These are phyloP conservation scores for Hestina assimilis DNA, from an alignment of 1,140 invertebrate species.

Conservation along the genomic window DNA sequence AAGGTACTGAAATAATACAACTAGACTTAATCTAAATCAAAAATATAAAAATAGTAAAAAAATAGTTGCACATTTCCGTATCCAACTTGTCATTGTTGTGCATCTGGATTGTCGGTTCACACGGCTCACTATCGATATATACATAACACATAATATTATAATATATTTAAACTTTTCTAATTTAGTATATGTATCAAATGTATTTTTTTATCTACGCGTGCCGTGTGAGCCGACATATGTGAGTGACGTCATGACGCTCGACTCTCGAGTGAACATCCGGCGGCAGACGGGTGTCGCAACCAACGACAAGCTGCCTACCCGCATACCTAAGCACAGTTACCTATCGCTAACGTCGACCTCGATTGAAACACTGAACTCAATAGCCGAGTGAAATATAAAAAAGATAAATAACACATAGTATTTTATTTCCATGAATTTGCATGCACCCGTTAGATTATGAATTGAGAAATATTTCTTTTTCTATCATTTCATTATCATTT, in stretches of 20 bases:
- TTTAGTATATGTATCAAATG: conserved; percentile 24
- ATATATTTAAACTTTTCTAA: conserved; percentile 25
- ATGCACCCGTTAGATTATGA: conserved; percentile 75
- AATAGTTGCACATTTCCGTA: conserved; percentile 73
- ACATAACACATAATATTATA: conserved; percentile 21
- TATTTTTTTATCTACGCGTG: not conserved
- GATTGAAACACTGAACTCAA: conserved; percentile 68
- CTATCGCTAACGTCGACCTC: conserved; percentile 51
- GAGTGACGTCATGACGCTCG: conserved; percentile 9
- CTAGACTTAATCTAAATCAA: conserved; percentile 77
- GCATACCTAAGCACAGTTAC: conserved; percentile 44
- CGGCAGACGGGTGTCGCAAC: conserved; percentile 22
- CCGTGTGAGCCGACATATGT: conserved; percentile 13
- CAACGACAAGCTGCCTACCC: conserved; percentile 45
- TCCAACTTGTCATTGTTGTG: conserved; percentile 68
- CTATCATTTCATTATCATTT: no score
- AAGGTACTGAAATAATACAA: conserved; percentile 72
- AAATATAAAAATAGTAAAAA: conserved; percentile 79
- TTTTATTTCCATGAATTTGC: conserved; percentile 70
- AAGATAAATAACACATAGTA: conserved; percentile 78
- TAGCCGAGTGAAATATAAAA: conserved; percentile 75
- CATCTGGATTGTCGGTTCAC: conserved; percentile 29
- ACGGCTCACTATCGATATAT: conserved; percentile 7
- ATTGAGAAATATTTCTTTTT: conserved; percentile 75
- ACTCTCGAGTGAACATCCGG: conserved; percentile 13